Base-by-base conservation (phyloP, 2,888 invertebrate genomes). In the Andrena praecox region DNA sequence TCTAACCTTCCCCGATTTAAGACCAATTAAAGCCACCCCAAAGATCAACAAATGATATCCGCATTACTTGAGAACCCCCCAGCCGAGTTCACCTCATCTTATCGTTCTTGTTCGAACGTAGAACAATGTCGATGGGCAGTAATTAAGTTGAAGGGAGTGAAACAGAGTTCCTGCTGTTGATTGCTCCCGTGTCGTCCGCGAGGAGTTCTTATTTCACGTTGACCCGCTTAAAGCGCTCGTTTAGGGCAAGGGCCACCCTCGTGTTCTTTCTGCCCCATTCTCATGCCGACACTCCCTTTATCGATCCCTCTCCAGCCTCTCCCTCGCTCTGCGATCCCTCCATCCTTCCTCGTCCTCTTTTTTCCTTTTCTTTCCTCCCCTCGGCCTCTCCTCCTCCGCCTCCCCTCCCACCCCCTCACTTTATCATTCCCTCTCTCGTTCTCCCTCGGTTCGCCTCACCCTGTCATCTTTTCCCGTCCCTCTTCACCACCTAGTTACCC, bases 211-310 rank as follows among this genome's bases (percentile, higher is more conserved):
- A 42, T 60, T 66, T 59, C 69, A 78, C 81, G 82, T 80, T 85
- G 82, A 88, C 85, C 82, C 84, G 84, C 74, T 85, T 85, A 82
- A 85, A 84, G 82, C 76, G 84, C 82, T 89, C 87, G 89, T 90
- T 90, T 89, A 89, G 83, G 85, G 83, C 80, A 87, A 87, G 85
- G 87, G 87, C 82, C 84, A 86, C 87, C 89, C 84, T 82, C 74
- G 82, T 84, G 82, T 82, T 85, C 87, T 88, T 91, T 87, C 89
- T 88, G 81, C 85, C 89, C 87, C 87, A 89, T 91, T 91, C 89
- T 90, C 88, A 74, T 88, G 89, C 91, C 91, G 93, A 93, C 93
- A 92, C 93, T 93, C 93, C 93, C 93, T 93, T 93, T 93, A 93
- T 93, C 92, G 93, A 83, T 89, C 71, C 78, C 74, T 62, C 84